Evolutionary conservation across 1,140 invertebrate genomes (phyloP), one percentile per base, ranked within the genome.

Genomic region (Drosophila virilis): DNA sequence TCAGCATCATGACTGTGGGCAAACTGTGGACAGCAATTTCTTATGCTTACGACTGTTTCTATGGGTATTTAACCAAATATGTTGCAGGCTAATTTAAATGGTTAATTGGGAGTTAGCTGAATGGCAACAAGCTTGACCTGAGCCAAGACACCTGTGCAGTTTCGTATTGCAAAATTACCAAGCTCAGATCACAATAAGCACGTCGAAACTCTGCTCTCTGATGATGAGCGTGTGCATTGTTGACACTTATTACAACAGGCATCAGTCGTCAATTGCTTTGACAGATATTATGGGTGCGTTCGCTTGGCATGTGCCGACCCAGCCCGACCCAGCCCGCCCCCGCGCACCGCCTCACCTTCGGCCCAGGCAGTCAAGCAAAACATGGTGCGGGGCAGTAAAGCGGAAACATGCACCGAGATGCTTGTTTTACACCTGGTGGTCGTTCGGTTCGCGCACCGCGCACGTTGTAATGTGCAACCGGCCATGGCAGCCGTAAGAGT

Each of bases 391-490:
- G 77, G 79, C 84, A 88, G 62, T 73, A 88, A 89, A 77, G 84
- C 83, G 83, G 83, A 88, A 88, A 76, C 65, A 54, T 75, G 64
- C 80, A 71, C 38, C 57, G 67, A 55, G 66, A 88, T 59, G 73
- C 43, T 73, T 76, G 62, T 43, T 46, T 83, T 83, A 89, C 84
- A 88, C 83, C 84, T 88, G 83, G 83, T 64, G 66, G 9, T 48
- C 35, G 57, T 40, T 48, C 43, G 33, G 48, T 40, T 50, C 8
- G 45, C n/a, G n/a, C 1, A 42, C 15, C n/a, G 32, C 37, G 17
- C 37, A 45, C 35, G 54, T 33, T 74, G 70, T 85, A 86, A 78
- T 76, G 81, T 81, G 82, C 83, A 88, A 86, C 82, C 74, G 82
- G 74, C 69, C 78, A 78, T 85, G 82, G 62, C 32, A 48, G 42